These are phyloP conservation scores for Bungarus multicinctus DNA, from an alignment of 2,113 vertebrate species.

Conservation along the genomic window DNA sequence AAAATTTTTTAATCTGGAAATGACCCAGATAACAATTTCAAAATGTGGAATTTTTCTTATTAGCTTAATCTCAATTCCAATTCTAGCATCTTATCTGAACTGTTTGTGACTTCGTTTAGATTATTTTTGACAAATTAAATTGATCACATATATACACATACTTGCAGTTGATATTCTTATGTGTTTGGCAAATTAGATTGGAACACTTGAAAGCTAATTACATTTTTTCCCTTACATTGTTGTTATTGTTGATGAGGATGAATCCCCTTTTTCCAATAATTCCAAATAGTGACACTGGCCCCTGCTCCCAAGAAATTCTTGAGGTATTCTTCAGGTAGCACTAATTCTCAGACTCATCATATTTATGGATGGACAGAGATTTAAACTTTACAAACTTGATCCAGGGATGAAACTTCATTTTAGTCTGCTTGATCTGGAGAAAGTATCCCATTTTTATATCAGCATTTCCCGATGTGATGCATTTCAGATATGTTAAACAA, in stretches of 20 bases:
- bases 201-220: background rate
- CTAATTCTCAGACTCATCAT: background rate
- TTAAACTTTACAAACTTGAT: background rate
- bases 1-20: background rate
- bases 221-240: background rate
- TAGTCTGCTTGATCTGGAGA: background rate
- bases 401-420: background rate
- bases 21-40: background rate
- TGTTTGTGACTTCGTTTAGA: background rate
- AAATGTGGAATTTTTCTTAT: background rate
- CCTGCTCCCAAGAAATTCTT: slow-evolving; percentile 1
- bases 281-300: background rate
- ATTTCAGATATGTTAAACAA: background rate
- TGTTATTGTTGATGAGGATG: background rate
- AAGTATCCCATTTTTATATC: background rate
- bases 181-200: background rate
- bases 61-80: background rate
- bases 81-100: background rate
- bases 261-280: slow-evolving; percentile 28
- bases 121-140: background rate
- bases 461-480: background rate
- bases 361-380: background rate
- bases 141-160: background rate
- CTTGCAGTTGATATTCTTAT: background rate
- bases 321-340: background rate